Evolutionary conservation across 2,888 invertebrate genomes (phyloP).

Genomic region (Stenurella melanura): DNA sequence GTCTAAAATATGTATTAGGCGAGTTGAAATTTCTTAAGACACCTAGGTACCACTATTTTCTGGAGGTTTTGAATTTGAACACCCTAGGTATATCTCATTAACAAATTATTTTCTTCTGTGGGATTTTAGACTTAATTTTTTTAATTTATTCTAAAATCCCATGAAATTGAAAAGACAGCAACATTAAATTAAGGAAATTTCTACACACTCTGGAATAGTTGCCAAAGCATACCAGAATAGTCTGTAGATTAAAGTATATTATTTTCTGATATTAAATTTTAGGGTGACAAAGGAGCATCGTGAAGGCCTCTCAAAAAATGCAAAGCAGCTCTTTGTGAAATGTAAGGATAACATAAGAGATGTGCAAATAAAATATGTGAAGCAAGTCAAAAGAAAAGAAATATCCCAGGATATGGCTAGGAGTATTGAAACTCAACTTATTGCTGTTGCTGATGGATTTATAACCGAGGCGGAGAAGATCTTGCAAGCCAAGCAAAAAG

Average conservation of each 20-base stretch:
- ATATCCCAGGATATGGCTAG: conserved; percentile 83
- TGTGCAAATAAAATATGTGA: conserved; percentile 83
- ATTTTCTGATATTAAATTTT: conserved; percentile 52
- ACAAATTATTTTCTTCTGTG: no score
- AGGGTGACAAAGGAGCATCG: conserved; percentile 93
- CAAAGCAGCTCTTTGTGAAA: conserved; percentile 87
- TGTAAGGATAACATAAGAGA: conserved; percentile 86
- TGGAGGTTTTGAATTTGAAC: no score
- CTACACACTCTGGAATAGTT: no score
- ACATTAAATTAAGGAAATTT: no score
- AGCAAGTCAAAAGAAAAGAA: conserved; percentile 82
- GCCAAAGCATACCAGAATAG: no score
- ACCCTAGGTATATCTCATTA: no score
- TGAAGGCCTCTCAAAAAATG: conserved; percentile 90
- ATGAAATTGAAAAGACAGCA: no score
- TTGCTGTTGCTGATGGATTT: conserved; percentile 81
- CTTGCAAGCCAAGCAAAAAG: conserved; percentile 82
- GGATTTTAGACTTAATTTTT: no score
- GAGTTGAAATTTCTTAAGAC: no score
- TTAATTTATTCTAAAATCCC: no score
- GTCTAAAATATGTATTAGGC: no score
- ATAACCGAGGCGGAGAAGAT: conserved; percentile 80
- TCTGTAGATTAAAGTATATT: conserved; percentile 16
- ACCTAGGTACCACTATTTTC: no score
- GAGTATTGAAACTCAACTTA: conserved; percentile 82